Percentiles rank a stretch among this genome's conserved stretches.
These are phyloP conservation scores for Holothuria scabra DNA, from an alignment of 53 echinoderm and acorn worm genomes.

Conservation along the genomic window DNA sequence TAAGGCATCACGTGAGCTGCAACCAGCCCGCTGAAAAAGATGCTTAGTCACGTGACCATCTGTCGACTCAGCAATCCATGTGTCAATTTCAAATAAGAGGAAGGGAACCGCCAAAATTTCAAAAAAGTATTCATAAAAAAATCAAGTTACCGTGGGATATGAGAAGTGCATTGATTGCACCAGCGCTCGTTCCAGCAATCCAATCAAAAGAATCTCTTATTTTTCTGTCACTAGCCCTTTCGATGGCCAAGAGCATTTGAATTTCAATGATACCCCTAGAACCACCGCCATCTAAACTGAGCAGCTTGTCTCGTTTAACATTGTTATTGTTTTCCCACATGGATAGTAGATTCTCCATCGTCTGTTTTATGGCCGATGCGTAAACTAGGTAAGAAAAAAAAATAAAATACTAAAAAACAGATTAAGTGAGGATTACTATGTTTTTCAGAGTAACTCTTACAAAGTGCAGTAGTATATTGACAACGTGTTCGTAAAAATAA, in stretches of 20 bases:
- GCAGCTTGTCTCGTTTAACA: background rate
- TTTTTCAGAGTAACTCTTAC: too few species aligned
- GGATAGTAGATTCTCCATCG: background rate
- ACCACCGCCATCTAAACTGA: conserved; percentile 26
- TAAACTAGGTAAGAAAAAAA: background rate
- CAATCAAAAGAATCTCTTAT: conserved; percentile 28
- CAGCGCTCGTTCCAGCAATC: conserved; percentile 26
- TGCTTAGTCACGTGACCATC: too few species aligned
- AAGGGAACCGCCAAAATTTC: too few species aligned
- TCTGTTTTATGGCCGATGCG: background rate
- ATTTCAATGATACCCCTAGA: conserved; percentile 5
- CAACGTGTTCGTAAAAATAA: too few species aligned
- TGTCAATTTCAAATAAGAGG: too few species aligned
- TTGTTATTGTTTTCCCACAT: background rate
- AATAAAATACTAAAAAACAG: too few species aligned
- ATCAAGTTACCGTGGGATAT: background rate
- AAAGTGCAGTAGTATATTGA: too few species aligned
- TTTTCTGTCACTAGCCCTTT: conserved; percentile 13
- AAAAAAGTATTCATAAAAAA: too few species aligned
- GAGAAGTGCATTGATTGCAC: background rate
- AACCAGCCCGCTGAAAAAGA: too few species aligned
- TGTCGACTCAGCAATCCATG: too few species aligned
- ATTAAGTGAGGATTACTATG: too few species aligned
- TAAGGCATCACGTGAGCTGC: too few species aligned
- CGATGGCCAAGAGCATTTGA: conserved; percentile 9